These are phyloP conservation scores for Rotaria magnacalcarata DNA, from an alignment of 2,888 invertebrate genomes.

Conservation along the genomic window DNA sequence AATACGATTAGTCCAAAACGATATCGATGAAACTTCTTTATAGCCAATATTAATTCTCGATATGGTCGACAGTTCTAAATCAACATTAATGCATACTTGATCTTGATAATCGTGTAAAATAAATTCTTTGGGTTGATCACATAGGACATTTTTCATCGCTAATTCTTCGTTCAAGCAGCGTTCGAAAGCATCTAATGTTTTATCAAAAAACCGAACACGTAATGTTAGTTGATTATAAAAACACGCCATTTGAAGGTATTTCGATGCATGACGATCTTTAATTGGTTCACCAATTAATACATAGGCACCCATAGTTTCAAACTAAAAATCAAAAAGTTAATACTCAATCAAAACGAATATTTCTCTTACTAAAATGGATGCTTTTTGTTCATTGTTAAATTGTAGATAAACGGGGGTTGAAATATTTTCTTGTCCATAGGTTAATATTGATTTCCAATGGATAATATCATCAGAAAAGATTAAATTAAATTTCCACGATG, in stretches of 20 bases:
- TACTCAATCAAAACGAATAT: not conserved
- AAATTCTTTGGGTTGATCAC: conserved; percentile 27
- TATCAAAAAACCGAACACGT: conserved; percentile 13
- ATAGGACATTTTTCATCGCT: not conserved
- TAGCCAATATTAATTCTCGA: conserved; percentile 25
- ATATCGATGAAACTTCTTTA: not conserved
- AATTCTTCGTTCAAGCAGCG: not conserved
- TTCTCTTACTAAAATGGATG: not conserved
- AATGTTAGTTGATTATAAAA: conserved; percentile 11
- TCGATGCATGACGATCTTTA: not conserved
- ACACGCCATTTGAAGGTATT: conserved; percentile 19
- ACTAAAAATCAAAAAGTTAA: not conserved
- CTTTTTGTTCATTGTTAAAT: not conserved
- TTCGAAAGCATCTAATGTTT: conserved; percentile 23
- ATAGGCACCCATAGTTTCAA: conserved; percentile 9
- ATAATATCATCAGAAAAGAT: not conserved
- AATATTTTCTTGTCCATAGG: conserved; percentile 24
- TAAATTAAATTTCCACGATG: conserved; percentile 36
- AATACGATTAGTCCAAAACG: conserved; percentile 13
- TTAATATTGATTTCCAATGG: not conserved
- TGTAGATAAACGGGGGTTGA: not conserved
- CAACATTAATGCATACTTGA: conserved; percentile 32
- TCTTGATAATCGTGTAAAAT: conserved; percentile 20
- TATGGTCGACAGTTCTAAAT: not conserved
- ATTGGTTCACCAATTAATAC: not conserved